Base-by-base conservation (phyloP, 2,888 invertebrate species). In the Trimorus sp. region DNA sequence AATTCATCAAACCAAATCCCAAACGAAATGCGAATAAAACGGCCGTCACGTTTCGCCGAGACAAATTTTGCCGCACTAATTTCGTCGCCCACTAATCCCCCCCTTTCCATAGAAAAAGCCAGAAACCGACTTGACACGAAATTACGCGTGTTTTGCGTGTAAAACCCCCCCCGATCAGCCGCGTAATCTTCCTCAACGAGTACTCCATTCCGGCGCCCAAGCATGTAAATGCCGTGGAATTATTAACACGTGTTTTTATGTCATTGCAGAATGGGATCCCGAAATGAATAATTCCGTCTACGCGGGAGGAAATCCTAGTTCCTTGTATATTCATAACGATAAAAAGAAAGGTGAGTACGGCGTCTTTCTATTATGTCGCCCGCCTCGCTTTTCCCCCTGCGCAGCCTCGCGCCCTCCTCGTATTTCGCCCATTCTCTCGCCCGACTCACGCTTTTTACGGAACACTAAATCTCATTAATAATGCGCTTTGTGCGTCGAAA, bases 261-360 rank as follows among this genome's bases (percentile, higher is more conserved):
- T 84, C 71, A 83, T 89, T 87, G 15, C 89, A 92, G 92, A 91
- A 84, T 93, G 92, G 91, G 93, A 93, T 81, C 91, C 93, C 73
- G 92, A 92, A 83, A 91, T 93, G 91, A 93, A 94, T 92, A 93
- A 93, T 90, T 94, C 94, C 68, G 93, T 93, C 86, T 94, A 94
- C 90, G 77, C 83, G 65, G 83, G 69, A 77, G 94, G 94, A 80
- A 94, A 94, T 88, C 93, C 94, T 82, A 94, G 94, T 88, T 94
- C 94, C 82, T 93, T 94, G 90, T 94, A 94, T 86, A 94, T 94
- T 89, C 94, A 94, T 83, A 90, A 90, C 78, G 90, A 91, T 60
- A 91, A 90, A 83, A 91, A 90, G 82, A 84, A 87, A 85, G 92
- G 91, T 91, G 75, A 83, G 82, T 65, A 71, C 70, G 16, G 42